These are phyloP conservation scores for Sinocyclocheilus anshuiensis DNA, from an alignment of 2,113 vertebrate species.

Conservation along the genomic window DNA sequence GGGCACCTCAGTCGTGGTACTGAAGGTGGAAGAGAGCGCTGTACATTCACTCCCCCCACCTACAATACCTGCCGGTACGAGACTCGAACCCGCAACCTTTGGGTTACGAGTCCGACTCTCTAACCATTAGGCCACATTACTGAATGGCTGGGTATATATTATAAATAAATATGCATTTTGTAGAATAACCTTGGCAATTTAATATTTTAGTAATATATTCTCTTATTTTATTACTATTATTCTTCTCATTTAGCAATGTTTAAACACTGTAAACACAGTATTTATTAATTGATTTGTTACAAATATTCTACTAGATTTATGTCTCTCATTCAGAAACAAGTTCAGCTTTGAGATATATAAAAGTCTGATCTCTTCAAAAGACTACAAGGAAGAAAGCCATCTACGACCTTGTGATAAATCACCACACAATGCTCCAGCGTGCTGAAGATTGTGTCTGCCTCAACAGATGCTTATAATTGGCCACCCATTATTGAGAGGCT, in stretches of 20 bases:
- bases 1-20: too few species aligned
- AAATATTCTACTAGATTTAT: neutral
- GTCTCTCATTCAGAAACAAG: neutral
- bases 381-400: neutral
- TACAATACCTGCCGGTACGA: too few species aligned
- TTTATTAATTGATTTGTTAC: neutral
- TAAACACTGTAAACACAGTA: neutral
- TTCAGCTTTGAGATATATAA: neutral
- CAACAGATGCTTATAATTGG: conserved; percentile 42
- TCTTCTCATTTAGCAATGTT: neutral
- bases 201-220: neutral
- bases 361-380: conserved; percentile 26
- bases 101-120: too few species aligned
- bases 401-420: conserved; percentile 33
- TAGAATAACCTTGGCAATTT: neutral
- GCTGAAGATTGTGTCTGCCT: conserved; percentile 20
- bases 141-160: neutral
- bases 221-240: neutral
- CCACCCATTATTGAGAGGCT: conserved; percentile 42
- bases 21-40: too few species aligned
- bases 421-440: conserved; percentile 1
- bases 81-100: too few species aligned
- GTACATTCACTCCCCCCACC: too few species aligned
- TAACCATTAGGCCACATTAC: too few species aligned
- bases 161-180: neutral